A percentile compares a stretch with the other conserved stretches of the same genome.
Conservation (phyloP, 2,888 invertebrate species). For the Pardosa pseudoannulata region DNA sequence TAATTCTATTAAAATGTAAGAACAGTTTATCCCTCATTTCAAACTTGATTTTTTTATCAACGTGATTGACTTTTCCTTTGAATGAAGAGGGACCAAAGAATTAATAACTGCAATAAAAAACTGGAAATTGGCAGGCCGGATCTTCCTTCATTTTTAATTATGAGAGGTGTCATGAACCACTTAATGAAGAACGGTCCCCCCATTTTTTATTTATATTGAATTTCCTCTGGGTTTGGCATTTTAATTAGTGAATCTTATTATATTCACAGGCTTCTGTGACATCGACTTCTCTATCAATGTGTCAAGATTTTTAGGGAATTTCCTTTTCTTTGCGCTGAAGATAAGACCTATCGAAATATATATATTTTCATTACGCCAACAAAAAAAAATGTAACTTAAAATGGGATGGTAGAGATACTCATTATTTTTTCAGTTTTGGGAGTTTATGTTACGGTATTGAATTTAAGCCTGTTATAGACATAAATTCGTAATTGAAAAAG, state of each 20-base stretch:
- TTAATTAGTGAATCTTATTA: constrained; percentile 59
- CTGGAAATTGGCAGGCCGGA: constrained; percentile 33
- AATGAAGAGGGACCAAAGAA: not conserved
- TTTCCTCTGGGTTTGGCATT: constrained; percentile 61
- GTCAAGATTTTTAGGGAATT: constrained; percentile 42
- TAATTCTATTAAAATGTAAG: not conserved
- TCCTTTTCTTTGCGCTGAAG: not conserved
- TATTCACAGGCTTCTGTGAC: constrained; percentile 39
- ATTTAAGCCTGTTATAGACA: too few species aligned
- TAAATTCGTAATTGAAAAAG: too few species aligned
- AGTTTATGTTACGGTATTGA: too few species aligned
- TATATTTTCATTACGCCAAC: too few species aligned
- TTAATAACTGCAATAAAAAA: not conserved
- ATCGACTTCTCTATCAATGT: constrained; percentile 38
- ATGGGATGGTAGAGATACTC: too few species aligned
- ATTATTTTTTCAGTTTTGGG: too few species aligned
- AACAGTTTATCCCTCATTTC: not conserved
- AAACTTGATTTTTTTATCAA: not conserved
- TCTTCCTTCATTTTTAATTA: constrained; percentile 38
- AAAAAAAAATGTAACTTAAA: too few species aligned
- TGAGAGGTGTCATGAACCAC: constrained; percentile 31
- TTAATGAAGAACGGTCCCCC: constrained; percentile 37
- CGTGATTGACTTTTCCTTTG: constrained; percentile 11
- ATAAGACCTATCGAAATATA: not conserved
- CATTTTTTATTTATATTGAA: constrained; percentile 44